Evolutionary conservation across 2,113 vertebrate genomes (phyloP), one percentile per base, ranked within the genome.

Genomic region (Syrrhaptes paradoxus): DNA sequence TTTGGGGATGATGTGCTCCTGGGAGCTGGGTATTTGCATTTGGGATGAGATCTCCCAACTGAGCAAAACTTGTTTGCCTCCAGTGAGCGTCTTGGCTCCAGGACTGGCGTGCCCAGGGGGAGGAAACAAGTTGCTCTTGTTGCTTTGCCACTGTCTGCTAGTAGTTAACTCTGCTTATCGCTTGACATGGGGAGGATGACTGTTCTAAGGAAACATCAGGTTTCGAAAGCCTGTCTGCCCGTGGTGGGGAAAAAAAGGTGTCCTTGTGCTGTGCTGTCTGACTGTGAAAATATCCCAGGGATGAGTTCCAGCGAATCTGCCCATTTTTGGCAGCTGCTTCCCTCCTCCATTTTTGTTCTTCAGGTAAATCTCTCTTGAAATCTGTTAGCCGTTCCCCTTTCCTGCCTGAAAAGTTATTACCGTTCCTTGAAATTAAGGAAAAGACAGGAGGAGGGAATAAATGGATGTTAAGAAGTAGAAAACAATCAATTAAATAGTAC

Each of bases 401-500:
- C 80, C 76, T 92, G 76, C 73, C 73, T 75, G 87, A 95, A 95
- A 95, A 98, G 93, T 95, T 89, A 95, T 96, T 97, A 94, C 90
- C 92, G 82, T 95, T 96, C 72, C 95, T 93, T 97, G 91, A 97
- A 97, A 97, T 97, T 96, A 95, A 75, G 83, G 65, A 86, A 88
- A 92, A 95, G 95, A 87, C 80, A 81, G 85, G 86, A 91, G 95
- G 92, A 92, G 94, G 96, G 95, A 97, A 97, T 94, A 97, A 98
- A 97, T 96, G 95, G 93, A 95, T 98, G 97, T 97, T 97, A 97
- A 97, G 97, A 97, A 98, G 96, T 98, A 98, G 97, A 98, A 98
- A 98, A 98, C 98, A 98, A 98, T 97, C 97, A 98, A 97, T 98
- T 97, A 98, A 97, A 97, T 97, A 95, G 97, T 97, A 97, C 97